These are phyloP conservation scores for Melitaea athalia DNA, from an alignment of 2,888 invertebrate species.

Conservation along the genomic window DNA sequence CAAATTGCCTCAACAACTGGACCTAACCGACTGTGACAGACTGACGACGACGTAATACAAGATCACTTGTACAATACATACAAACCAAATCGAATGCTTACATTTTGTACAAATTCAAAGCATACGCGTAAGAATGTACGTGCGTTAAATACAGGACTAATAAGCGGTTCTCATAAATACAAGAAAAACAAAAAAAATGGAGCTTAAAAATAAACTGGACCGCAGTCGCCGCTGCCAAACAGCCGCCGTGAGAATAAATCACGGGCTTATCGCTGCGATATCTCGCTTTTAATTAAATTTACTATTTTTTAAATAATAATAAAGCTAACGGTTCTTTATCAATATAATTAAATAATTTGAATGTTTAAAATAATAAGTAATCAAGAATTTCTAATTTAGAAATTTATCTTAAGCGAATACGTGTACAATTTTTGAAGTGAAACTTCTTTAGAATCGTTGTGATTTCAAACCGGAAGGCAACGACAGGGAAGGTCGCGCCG, in stretches of 20 bases:
- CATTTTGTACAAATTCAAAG: not conserved
- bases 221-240: conserved; percentile 6
- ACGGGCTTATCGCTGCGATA: not conserved
- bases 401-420: too few relatives aligned
- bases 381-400: too few relatives aligned
- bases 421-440: too few relatives aligned
- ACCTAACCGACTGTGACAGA: not conserved
- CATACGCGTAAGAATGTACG: not conserved
- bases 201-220: conserved; percentile 4
- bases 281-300: not conserved
- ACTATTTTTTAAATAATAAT: not conserved
- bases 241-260: not conserved
- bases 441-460: too few relatives aligned
- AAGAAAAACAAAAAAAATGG: not conserved
- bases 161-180: not conserved
- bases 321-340: too few relatives aligned
- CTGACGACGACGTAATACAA: not conserved
- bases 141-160: not conserved
- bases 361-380: too few relatives aligned
- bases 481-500: too few relatives aligned
- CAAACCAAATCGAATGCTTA: not conserved
- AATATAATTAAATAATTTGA: too few relatives aligned
- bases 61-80: not conserved
- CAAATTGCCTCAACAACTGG: not conserved
- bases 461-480: too few relatives aligned